phyloP scores from a whole-genome alignment of 2,888 invertebrate genomes.

The Ectobius pallidus region DNA sequence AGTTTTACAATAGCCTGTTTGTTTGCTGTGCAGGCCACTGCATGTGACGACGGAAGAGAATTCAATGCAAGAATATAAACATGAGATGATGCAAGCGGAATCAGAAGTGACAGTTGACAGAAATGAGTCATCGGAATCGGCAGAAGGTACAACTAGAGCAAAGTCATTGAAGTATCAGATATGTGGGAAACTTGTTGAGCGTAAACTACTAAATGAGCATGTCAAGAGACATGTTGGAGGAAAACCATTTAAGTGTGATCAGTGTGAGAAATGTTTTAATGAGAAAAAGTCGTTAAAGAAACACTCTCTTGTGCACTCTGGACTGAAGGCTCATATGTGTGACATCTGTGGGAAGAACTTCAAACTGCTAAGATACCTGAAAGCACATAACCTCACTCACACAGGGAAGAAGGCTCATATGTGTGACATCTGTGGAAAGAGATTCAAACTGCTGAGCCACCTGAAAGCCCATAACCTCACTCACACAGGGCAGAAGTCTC shows the following conservation, averaged over 20 bases:
- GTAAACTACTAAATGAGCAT: slow-evolving; percentile 31
- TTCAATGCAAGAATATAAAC: no score
- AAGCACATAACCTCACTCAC: slow-evolving; percentile 3
- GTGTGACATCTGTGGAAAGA: slow-evolving; percentile 34
- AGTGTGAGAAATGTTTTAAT: neutral
- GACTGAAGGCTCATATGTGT: slow-evolving; percentile 33
- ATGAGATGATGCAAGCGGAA: no score
- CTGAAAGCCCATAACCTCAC: slow-evolving; percentile 34
- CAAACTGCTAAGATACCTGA: neutral
- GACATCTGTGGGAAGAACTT: slow-evolving; percentile 36
- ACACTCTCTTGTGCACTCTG: slow-evolving; percentile 24
- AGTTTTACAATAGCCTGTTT: no score
- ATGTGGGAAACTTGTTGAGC: slow-evolving; percentile 21
- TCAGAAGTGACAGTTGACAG: no score
- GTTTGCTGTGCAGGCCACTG: no score
- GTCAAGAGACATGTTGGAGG: slow-evolving; percentile 7
- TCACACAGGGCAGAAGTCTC: slow-evolving; percentile 40
- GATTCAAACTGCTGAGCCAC: slow-evolving; percentile 36
- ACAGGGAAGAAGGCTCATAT: slow-evolving; percentile 11
- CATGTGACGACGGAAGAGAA: no score
- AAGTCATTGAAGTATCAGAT: no score
- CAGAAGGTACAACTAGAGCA: no score
- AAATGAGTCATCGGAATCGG: no score
- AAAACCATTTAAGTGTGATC: neutral
- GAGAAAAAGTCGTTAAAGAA: neutral